Base-by-base conservation (phyloP, 2,797 vertebrate genomes). In the Bryconaethiops microstoma region DNA sequence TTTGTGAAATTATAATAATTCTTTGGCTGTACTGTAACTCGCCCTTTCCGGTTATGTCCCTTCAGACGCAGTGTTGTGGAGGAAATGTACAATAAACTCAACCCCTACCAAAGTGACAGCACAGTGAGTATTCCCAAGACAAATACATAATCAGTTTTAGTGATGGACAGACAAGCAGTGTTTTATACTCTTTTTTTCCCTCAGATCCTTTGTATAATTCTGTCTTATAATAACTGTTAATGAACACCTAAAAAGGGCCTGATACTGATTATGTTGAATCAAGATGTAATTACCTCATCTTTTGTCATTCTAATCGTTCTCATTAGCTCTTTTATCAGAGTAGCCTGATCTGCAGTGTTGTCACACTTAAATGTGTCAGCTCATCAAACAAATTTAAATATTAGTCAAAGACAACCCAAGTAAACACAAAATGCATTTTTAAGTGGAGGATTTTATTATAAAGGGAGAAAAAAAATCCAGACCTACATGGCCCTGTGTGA, bases 51-150 rank as follows among this genome's bases (percentile, higher is more conserved):
- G 84, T 90, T 82, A 77, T 74, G 80, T 82, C 81, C 3, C 75
- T 88, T 83, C 93, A 99, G 97, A 93, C 96, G 96, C 95, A 98
- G 96, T 92, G 95, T 98, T 91, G 95, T 99, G 92, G 97, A 99
- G 96, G 96, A 97, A 1, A 96, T 97, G 92, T 99, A 98, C 95
- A 97, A 97, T 95, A 97, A 95, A 94, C 95, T 99, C 93, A 98
- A 97, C 91, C 97, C 97, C 77, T 97, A 96, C 92, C 96, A 96
- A 94, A 97, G 95, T 79, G 97, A 99, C 92, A 97, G 98, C 93
- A 96, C 96, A 94, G 97, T 99, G 92, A 98, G 97, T 99, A 96
- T 88, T 68, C 67, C 79, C 70, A 79, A 77, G 42, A 50, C 39
- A 23, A 40, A 7, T 17, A n/a, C 55, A 74, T 40, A 8, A 10